Evolutionary conservation across 2,113 vertebrate species (phyloP), one percentile per base, ranked within the genome.

Genomic region (Picathartes gymnocephalus): DNA sequence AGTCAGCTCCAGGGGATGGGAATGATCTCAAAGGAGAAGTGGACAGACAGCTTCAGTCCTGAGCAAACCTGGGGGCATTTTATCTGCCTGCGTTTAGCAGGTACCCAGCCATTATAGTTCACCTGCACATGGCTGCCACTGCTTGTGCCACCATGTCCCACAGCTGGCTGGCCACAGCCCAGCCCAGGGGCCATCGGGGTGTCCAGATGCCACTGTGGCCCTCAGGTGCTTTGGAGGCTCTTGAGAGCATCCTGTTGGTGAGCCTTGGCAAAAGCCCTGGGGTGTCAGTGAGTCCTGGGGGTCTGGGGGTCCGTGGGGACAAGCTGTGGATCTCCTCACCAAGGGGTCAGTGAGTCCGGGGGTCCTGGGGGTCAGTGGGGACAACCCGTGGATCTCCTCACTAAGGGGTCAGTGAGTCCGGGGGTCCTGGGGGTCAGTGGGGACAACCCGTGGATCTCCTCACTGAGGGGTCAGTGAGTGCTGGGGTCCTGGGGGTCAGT

Each of bases 311-410:
- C 31, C 15, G 15, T 4, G 18, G 47, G 61, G 42, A 12, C 39
- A 51, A 2, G 8, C 13, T 12, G 25, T 0, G 2, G 8, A 4
- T 13, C 8, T 4, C 2, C 8, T 4, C 2, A 21, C 10, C 12
- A 17, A 11, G 53, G 22, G 2, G 35, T 8, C 33, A 15, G 10
- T 4, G 23, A 39, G 39, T 39, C 9, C 39, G 39, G 66, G 47
- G 39, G 39, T 9, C 39, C 39, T 39, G 39, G 39, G 11, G 48
- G 35, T 8, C 33, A 15, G 10, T 4, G 23, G 39, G 66, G 47
- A 10, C 39, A 50, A 1, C 5, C 15, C 11, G 24, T 0, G 1
- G 9, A 8, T 12, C 7, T 45, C 60, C 42, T 3, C 1, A 24
- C 28, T 28, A 30, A 17, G 0, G 20, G n/a, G 24, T 18, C 10